These are phyloP conservation scores for Paracanthobrama guichenoti DNA, from an alignment of 2,113 vertebrate genomes.

Conservation along the genomic window DNA sequence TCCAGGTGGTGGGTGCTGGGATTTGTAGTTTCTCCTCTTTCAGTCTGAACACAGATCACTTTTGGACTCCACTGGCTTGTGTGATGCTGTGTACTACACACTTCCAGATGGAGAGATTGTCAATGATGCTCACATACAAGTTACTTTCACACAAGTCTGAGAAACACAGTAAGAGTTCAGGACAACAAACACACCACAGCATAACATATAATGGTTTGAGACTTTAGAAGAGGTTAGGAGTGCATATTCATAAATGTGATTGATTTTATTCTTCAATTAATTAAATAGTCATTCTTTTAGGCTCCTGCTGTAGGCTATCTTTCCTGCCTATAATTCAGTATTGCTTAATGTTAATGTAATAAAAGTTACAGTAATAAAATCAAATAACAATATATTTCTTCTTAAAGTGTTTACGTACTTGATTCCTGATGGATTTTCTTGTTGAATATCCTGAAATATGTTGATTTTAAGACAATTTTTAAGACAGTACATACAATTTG, in stretches of 20 bases:
- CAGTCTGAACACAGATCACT: constrained; percentile 77
- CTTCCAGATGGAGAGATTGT: constrained; percentile 79
- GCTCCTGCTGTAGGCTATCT: not conserved
- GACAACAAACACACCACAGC: not conserved
- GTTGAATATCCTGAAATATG: not conserved
- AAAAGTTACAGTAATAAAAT: not conserved
- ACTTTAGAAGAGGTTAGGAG: not conserved
- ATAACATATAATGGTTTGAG: not conserved
- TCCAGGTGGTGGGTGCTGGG: constrained; percentile 77
- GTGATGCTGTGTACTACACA: constrained; percentile 83
- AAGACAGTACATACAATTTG: not conserved
- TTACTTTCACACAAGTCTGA: constrained; percentile 76
- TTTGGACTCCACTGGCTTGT: constrained; percentile 83
- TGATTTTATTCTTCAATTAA: not conserved
- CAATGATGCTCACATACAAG: constrained; percentile 75
- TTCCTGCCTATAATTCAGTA: too few relatives aligned
- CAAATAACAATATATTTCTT: not conserved
- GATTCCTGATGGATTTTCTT: not conserved
- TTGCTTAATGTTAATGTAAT: not conserved
- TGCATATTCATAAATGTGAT: not conserved
- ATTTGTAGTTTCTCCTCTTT: constrained; percentile 65
- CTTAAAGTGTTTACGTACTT: not conserved
- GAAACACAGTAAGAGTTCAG: constrained; percentile 76
- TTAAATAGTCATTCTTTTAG: not conserved
- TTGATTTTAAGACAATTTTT: not conserved